Base-by-base conservation (phyloP, 2,888 invertebrate species). In the Lasioglossum oenotherae region DNA sequence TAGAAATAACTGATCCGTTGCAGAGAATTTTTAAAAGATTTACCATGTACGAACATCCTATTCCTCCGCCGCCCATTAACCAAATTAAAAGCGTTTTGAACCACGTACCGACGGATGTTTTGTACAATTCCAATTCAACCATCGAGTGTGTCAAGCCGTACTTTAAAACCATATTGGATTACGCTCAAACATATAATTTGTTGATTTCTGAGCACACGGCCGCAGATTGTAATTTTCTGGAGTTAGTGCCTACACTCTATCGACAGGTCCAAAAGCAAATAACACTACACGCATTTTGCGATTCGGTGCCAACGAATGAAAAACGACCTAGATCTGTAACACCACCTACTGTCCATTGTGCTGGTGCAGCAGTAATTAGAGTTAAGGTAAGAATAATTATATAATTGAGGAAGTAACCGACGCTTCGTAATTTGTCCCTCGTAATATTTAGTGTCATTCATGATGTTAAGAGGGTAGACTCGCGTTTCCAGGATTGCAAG, bases 181-280 rank as follows among this genome's bases (percentile, higher is more conserved):
- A 95, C 91, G 95, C 96, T 5, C 95, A 95, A 95, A 96, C 95
- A 88, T 97, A 97, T 90, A 96, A 96, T 85, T 93, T 97, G 57
- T 96, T 96, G 88, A 95, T 97, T 23, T 96, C 97, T 0, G 97
- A 97, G 92, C 96, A 97, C 85, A 97, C 97, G 74, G 96, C 97
- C 0, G 93, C 97, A 16, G 97, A 98, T 94, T 96, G 96, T 84
- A 96, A 95, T 69, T 97, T 97, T 91, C 94, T 96, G 83, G 97
- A 97, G 90, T 93, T 97, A 76, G 94, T 97, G 49, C 97, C 97
- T 0, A 96, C 96, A 60, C 94, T 97, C 71, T 97, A 97, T 93
- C 95, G 95, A 81, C 96, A 96, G 86, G 94, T 95, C 6, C 95
- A 96, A 72, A 96, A 95, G 53, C 95, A 96, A 90, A 96, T 97